These are phyloP conservation scores for Phyllotreta striolata DNA, from an alignment of 2,888 invertebrate species.

Conservation along the genomic window DNA sequence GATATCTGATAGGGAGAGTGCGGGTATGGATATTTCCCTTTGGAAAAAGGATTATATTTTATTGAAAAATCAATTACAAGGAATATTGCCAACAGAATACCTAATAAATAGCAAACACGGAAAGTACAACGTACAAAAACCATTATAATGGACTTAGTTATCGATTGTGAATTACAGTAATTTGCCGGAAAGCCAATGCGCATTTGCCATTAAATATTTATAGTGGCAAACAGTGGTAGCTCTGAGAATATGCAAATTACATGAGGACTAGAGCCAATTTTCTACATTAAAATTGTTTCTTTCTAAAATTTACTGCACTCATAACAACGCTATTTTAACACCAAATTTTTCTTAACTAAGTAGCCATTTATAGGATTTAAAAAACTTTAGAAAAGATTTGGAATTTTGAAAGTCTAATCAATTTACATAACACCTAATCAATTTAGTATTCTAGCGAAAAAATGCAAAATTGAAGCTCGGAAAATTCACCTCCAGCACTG, in stretches of 20 bases:
- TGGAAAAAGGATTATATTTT: slow-evolving; percentile 44
- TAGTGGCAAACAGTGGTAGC: slow-evolving; percentile 33
- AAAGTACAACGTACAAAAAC: slow-evolving; percentile 41
- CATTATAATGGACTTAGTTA: slow-evolving; percentile 42
- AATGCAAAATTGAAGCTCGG: no score
- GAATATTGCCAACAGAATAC: slow-evolving; percentile 53
- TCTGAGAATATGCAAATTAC: slow-evolving; percentile 27
- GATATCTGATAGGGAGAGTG: slow-evolving; percentile 16
- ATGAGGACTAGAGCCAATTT: background rate
- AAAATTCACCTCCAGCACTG: slow-evolving; percentile 15
- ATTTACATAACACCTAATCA: no score
- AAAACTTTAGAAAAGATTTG: no score
- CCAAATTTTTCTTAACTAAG: no score
- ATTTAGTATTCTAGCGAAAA: no score
- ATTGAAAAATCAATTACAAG: slow-evolving; percentile 53
- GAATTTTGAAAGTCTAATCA: no score
- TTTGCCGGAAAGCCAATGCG: slow-evolving; percentile 56
- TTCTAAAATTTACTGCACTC: no score
- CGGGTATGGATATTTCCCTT: slow-evolving; percentile 40
- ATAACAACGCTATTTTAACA: no score
- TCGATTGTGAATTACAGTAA: slow-evolving; percentile 56
- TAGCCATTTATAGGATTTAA: no score
- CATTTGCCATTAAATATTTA: slow-evolving; percentile 56
- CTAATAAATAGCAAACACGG: slow-evolving; percentile 54
- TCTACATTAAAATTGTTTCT: no score